Conservation (phyloP, 2,888 invertebrate genomes). For the Anoplius nigerrimus region DNA sequence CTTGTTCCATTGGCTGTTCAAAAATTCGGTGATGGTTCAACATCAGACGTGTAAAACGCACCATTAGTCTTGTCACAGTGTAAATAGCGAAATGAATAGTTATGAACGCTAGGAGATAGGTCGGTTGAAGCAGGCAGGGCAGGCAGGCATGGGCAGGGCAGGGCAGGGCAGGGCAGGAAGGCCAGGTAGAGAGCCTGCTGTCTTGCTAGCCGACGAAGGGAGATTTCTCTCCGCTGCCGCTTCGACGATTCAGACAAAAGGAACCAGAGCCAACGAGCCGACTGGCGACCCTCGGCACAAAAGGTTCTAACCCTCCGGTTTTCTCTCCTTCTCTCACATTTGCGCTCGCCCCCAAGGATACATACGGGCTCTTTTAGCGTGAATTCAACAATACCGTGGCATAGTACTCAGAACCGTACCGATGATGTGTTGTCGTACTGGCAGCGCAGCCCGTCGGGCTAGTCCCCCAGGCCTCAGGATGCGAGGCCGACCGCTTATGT, state of each 20-base stretch:
- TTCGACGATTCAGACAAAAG: constrained; percentile 64
- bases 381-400: constrained; percentile 50
- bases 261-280: constrained; percentile 57
- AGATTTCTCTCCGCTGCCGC: constrained; percentile 50
- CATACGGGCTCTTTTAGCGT: constrained; percentile 47
- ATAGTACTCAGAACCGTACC: constrained; percentile 8
- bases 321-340: neutral
- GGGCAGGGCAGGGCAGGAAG: constrained; percentile 23
- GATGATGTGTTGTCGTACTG: neutral
- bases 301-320: constrained; percentile 61
- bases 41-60: too few species aligned
- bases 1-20: too few species aligned
- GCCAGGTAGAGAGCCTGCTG: constrained; percentile 17
- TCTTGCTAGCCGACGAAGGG: constrained; percentile 34
- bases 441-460: neutral
- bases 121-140: constrained; percentile 7
- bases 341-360: constrained; percentile 29
- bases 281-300: constrained; percentile 65
- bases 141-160: constrained; percentile 15
- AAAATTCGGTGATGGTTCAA: too few species aligned
- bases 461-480: neutral
- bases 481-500: neutral
- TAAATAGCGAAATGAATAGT: too few species aligned
- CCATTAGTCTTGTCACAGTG: too few species aligned
- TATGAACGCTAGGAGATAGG: neutral